A percentile compares a stretch with the other conserved stretches of the same genome.
Conservation (phyloP, 2,797 vertebrate species). For the Pipistrellus pipistrellus region DNA sequence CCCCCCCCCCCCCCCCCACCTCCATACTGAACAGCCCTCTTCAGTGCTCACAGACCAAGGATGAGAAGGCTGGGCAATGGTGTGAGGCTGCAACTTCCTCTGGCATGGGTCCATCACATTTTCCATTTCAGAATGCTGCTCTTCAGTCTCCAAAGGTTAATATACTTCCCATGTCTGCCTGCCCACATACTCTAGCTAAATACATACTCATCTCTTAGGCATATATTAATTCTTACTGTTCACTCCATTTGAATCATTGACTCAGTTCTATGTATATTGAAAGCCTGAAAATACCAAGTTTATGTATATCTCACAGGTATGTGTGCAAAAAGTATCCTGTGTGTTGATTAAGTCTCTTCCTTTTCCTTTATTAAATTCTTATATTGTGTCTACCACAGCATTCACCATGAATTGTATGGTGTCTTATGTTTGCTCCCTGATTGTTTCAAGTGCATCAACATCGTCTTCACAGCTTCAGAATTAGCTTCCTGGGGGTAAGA, state of each 20-base stretch:
- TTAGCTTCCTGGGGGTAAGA: background rate
- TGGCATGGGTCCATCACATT: no score
- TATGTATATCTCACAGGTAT: background rate
- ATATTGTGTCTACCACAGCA: background rate
- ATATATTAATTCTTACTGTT: constrained; percentile 16
- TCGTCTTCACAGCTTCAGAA: background rate
- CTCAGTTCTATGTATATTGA: background rate
- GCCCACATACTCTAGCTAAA: background rate
- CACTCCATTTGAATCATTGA: background rate
- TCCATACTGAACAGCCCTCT: no score
- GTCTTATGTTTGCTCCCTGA: background rate
- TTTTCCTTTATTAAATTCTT: constrained; percentile 31
- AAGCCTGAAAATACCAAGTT: background rate
- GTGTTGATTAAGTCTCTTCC: background rate
- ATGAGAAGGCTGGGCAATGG: no score
- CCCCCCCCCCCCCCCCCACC: no score
- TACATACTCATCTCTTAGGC: background rate
- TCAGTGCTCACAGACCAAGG: no score
- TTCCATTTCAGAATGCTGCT: background rate
- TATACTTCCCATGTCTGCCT: background rate
- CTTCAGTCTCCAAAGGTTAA: background rate
- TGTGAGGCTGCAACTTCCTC: no score
- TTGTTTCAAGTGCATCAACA: background rate
- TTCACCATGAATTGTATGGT: background rate
- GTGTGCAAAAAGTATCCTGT: background rate